A percentile compares a stretch with the other conserved stretches of the same genome.
phyloP scores from a whole-genome alignment of 2,888 invertebrate species.

The Bombyx huttoni region DNA sequence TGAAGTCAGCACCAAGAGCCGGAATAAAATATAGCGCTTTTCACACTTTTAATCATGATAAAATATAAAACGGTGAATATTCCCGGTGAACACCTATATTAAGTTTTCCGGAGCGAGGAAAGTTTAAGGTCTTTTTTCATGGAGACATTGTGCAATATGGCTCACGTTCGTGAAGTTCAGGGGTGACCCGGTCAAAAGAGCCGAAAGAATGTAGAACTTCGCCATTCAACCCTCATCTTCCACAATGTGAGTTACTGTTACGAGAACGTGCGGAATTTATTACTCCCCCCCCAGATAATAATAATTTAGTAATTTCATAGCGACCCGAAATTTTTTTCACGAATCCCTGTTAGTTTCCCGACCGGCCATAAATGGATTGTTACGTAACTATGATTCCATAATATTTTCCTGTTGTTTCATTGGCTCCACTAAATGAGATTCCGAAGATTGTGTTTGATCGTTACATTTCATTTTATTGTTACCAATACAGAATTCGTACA shows the following conservation, averaged over 20 bases:
- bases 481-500: neutral
- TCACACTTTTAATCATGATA: constrained; percentile 21
- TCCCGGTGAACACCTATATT: constrained; percentile 20
- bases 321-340: neutral
- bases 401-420: neutral
- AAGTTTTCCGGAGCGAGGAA: constrained; percentile 28
- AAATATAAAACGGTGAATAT: constrained; percentile 24
- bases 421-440: neutral
- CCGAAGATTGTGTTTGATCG: neutral
- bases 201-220: constrained; percentile 35
- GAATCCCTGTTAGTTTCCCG: neutral
- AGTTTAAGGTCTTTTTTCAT: constrained; percentile 42
- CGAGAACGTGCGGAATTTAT: constrained; percentile 12
- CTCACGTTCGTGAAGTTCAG: constrained; percentile 34
- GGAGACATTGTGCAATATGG: constrained; percentile 44
- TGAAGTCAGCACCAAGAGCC: neutral
- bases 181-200: constrained; percentile 50
- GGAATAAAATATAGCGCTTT: constrained; percentile 10
- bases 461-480: neutral
- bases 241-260: constrained; percentile 27
- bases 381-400: neutral
- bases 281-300: constrained; percentile 6
- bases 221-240: constrained; percentile 30
- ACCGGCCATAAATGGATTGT: neutral
- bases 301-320: constrained; percentile 5